phyloP scores from a whole-genome alignment of 2,888 invertebrate genomes.

The Heteromurus nitidus region DNA sequence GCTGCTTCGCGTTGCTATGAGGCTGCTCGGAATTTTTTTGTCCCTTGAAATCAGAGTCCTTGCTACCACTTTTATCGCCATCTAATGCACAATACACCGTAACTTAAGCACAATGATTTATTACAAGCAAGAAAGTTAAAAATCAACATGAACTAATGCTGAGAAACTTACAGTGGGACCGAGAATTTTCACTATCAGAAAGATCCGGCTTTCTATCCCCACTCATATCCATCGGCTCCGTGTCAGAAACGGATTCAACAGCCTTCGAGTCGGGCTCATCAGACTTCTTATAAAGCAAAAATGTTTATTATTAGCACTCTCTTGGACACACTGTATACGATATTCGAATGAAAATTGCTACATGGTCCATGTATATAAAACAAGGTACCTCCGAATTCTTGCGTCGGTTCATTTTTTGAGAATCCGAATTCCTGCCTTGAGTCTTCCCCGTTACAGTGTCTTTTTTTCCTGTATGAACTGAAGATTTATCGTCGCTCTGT shows the following conservation, averaged over 20 bases:
- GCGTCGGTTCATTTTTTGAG: constrained; percentile 44
- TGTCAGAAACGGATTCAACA: constrained; percentile 42
- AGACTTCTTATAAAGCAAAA: constrained; percentile 28
- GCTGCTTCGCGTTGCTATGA: constrained; percentile 38
- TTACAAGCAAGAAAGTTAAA: neutral
- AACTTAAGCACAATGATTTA: neutral
- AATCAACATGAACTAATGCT: neutral
- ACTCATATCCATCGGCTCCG: constrained; percentile 50
- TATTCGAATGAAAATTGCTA: constrained; percentile 3
- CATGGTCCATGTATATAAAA: no score
- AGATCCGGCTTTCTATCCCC: constrained; percentile 35
- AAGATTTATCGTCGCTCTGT: constrained; percentile 30
- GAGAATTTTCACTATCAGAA: constrained; percentile 52
- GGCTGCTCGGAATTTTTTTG: constrained; percentile 37
- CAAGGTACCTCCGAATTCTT: constrained; percentile 48
- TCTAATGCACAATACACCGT: neutral
- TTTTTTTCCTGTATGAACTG: constrained; percentile 17
- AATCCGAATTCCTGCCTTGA: constrained; percentile 21
- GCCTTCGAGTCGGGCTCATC: constrained; percentile 42
- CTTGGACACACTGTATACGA: neutral
- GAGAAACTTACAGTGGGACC: constrained; percentile 46
- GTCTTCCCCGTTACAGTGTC: constrained; percentile 17
- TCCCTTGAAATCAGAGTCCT: constrained; percentile 45
- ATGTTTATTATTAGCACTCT: neutral
- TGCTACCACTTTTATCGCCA: constrained; percentile 33